Conservation (phyloP, 2,888 invertebrate species). For the Nasonia oneida region DNA sequence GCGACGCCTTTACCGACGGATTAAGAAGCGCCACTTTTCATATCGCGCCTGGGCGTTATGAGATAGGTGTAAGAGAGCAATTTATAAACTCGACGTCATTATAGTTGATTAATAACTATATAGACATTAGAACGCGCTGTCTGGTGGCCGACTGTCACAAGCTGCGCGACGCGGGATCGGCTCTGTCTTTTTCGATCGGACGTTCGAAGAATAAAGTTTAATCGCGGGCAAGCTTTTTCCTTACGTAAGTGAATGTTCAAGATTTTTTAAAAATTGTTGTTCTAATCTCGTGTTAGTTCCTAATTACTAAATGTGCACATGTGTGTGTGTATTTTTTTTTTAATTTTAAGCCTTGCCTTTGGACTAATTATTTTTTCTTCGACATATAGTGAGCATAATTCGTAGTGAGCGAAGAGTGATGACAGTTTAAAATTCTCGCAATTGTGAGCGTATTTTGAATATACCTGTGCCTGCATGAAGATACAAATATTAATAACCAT, state of each 20-base stretch:
- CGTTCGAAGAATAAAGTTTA: neutral
- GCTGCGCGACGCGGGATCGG: neutral
- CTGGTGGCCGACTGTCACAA: conserved; percentile 27
- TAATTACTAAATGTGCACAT: neutral
- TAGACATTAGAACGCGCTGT: conserved; percentile 22
- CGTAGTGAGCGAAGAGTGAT: neutral
- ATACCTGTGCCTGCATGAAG: too few relatives aligned
- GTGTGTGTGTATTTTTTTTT: neutral
- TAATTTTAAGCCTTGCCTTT: neutral
- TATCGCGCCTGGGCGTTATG: neutral
- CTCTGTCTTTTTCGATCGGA: neutral
- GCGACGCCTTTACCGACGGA: neutral
- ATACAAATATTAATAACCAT: too few relatives aligned
- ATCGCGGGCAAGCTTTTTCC: neutral
- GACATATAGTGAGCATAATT: neutral
- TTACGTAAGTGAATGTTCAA: conserved; percentile 46
- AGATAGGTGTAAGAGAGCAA: neutral
- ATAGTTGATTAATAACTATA: neutral
- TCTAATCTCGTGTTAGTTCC: neutral
- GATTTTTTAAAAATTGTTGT: neutral
- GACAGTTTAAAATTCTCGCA: too few relatives aligned
- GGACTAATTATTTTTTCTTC: neutral
- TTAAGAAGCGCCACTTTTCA: neutral
- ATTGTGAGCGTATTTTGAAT: too few relatives aligned
- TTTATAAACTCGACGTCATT: neutral